Evolutionary conservation across 2,888 invertebrate genomes (phyloP), one percentile per base, ranked within the genome.

Genomic region (Calephelis perditalis): DNA sequence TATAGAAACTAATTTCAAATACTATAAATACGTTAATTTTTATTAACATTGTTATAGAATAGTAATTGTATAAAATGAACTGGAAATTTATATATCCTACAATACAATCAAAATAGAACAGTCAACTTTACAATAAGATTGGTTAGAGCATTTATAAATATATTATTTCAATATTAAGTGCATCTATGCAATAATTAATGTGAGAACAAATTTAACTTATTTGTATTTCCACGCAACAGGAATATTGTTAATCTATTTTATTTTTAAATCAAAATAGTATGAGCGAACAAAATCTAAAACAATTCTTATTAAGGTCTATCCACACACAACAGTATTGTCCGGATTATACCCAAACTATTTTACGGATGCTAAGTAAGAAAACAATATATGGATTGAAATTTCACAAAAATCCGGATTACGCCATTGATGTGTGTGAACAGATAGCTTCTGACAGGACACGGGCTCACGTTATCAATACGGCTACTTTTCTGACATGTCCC

Each of bases 1-100:
- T 90, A 90, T 90, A 89, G 86, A 79, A 81, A 81, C 70, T 79
- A 78, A 82, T 79, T 84, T 84, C 74, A 79, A 82, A 77, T 78
- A 79, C 68, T 77, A 77, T 80, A 82, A 59, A 69, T 67, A 81
- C 77, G 81, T 84, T 85, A 80, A 78, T 83, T 84, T 84, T 70
- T 68, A 68, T 64, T 81, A 81, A 77, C 74, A 83, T 83, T 87
- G 84, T 82, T 86, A 86, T 81, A 84, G 78, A 72, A 75, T 79
- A 79, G 81, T 82, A 83, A 80, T 82, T 81, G 74, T 84, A 82
- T 77, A 77, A 79, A 75, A 75, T 60, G 63, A 67, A 75, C 73
- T 69, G 69, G 70, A 71, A 78, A 77, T 75, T 72, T 66, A 67
- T 61, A 62, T 55, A 54, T 65, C 62, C 60, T 73, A 76, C 80